Percentiles rank a stretch among this genome's conserved stretches.
Evolutionary conservation across 2,113 vertebrate genomes (phyloP).

Genomic region (Isichthys henryi): DNA sequence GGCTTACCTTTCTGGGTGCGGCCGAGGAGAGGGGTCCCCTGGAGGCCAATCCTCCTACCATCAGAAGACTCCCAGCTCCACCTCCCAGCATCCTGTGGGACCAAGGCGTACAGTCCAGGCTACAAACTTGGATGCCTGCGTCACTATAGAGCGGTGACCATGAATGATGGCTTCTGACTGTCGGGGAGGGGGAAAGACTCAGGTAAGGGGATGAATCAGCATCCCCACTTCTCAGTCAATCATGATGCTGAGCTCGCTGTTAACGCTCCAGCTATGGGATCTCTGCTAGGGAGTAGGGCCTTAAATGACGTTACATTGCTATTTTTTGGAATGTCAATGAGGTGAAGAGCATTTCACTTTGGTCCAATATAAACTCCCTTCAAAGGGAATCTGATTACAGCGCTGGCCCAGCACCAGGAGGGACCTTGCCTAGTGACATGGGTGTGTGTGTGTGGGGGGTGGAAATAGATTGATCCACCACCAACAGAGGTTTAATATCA

Average conservation of each 20-base stretch:
- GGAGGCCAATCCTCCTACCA: neutral
- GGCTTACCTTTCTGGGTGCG: neutral
- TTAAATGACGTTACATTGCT: neutral
- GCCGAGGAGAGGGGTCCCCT: neutral
- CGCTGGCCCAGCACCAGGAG: neutral
- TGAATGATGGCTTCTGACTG: neutral
- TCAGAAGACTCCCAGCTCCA: neutral
- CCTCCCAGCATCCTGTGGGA: neutral
- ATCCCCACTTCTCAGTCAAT: neutral
- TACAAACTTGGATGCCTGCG: neutral
- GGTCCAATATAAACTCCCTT: neutral
- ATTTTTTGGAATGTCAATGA: neutral
- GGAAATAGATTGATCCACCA: conserved; percentile 2
- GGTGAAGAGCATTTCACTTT: neutral
- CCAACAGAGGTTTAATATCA: neutral
- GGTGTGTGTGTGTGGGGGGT: neutral
- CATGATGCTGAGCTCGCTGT: neutral
- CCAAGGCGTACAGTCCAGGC: neutral
- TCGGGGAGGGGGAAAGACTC: neutral
- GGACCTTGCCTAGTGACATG: too few relatives aligned
- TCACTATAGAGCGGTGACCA: neutral
- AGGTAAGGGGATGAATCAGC: neutral
- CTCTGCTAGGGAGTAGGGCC: neutral
- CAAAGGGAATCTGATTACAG: neutral
- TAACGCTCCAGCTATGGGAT: neutral